These are phyloP conservation scores for Toxostoma redivivum DNA, from an alignment of 2,113 vertebrate species.

Conservation along the genomic window DNA sequence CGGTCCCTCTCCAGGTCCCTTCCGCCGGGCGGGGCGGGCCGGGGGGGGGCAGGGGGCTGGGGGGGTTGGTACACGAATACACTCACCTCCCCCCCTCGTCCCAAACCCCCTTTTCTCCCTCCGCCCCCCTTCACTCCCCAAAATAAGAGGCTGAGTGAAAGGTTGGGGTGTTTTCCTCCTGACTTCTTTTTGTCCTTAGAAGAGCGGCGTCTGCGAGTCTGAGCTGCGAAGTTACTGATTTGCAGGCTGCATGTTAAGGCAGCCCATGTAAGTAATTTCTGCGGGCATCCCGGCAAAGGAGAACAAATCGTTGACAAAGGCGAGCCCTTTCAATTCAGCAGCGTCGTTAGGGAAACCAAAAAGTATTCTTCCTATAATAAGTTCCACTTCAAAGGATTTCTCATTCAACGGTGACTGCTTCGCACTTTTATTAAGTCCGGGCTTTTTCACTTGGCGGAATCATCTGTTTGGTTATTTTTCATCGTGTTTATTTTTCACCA, in stretches of 20 bases:
- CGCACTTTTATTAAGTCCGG: slow-evolving; percentile 94
- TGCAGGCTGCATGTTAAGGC: slow-evolving; percentile 95
- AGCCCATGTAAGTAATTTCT: slow-evolving; percentile 96
- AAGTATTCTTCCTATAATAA: slow-evolving; percentile 98
- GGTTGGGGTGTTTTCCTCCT: slow-evolving; percentile 74
- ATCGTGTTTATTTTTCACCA: slow-evolving; percentile 96
- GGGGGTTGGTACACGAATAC: not conserved
- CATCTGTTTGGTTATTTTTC: slow-evolving; percentile 96
- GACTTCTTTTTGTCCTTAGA: slow-evolving; percentile 84
- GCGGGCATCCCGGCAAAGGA: slow-evolving; percentile 96
- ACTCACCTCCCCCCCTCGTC: not conserved
- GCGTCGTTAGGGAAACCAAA: slow-evolving; percentile 98
- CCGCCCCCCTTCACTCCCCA: slow-evolving; percentile 5
- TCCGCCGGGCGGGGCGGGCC: not conserved
- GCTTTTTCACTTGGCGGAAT: slow-evolving; percentile 85
- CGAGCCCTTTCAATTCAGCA: slow-evolving; percentile 92
- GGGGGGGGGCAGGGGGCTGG: not conserved
- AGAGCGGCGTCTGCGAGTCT: slow-evolving; percentile 98
- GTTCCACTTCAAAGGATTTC: slow-evolving; percentile 99
- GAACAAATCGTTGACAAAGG: slow-evolving; percentile 99
- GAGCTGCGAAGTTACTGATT: slow-evolving; percentile 94
- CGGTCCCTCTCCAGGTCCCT: not conserved
- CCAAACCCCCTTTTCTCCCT: slow-evolving; percentile 50
- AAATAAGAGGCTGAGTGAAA: slow-evolving; percentile 68
- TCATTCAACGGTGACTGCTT: slow-evolving; percentile 92